These are phyloP conservation scores for Spodoptera litura DNA, from an alignment of 1,140 invertebrate species.

Conservation along the genomic window DNA sequence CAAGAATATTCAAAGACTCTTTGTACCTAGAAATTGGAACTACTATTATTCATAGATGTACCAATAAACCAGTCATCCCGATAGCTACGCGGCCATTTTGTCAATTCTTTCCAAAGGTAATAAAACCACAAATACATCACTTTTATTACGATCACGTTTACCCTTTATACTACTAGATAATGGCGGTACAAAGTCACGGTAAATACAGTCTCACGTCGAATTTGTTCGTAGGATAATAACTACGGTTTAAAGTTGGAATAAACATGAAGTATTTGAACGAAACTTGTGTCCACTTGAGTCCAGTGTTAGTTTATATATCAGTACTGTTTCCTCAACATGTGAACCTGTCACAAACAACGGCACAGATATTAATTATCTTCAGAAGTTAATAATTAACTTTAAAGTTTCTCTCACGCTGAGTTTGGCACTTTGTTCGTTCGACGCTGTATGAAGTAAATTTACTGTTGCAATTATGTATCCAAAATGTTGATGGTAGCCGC, in stretches of 20 bases:
- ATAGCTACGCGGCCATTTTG: slow-evolving; percentile 15
- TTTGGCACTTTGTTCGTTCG: slow-evolving; percentile 74
- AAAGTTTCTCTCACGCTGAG: slow-evolving; percentile 72
- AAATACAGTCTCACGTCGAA: slow-evolving; percentile 10
- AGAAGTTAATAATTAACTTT: slow-evolving; percentile 80
- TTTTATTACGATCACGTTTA: slow-evolving; percentile 31
- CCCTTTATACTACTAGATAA: slow-evolving; percentile 8
- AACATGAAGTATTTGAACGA: slow-evolving; percentile 25
- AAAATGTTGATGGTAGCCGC: slow-evolving; percentile 50
- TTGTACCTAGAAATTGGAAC: too few species aligned
- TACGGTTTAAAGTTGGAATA: slow-evolving; percentile 29
- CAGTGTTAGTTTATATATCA: slow-evolving; percentile 32
- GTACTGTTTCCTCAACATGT: slow-evolving; percentile 12
- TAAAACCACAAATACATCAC: slow-evolving; percentile 35
- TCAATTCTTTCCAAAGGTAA: slow-evolving; percentile 37
- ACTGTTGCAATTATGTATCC: slow-evolving; percentile 68
- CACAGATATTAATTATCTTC: slow-evolving; percentile 75
- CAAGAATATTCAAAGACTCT: too few species aligned
- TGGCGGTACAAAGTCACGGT: slow-evolving; percentile 1
- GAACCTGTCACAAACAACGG: slow-evolving; percentile 54
- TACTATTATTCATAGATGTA: too few species aligned
- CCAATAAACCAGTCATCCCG: background rate
- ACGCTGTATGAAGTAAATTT: slow-evolving; percentile 68
- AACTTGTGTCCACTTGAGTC: slow-evolving; percentile 12
- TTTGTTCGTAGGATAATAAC: background rate